Conservation (phyloP, 2,888 invertebrate species). For the Crocallis elinguaria region DNA sequence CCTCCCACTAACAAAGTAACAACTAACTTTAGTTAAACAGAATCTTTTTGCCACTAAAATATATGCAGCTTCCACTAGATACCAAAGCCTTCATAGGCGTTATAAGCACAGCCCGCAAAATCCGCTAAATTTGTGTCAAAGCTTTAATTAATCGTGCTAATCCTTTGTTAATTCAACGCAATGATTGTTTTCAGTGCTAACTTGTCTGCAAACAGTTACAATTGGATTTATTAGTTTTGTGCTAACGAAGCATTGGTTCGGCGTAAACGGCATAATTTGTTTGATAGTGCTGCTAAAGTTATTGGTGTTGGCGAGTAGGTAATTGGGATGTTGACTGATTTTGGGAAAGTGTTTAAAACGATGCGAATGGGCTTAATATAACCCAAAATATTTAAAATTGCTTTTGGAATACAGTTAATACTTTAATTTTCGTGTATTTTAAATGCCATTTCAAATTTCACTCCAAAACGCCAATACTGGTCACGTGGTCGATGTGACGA, state of each 20-base stretch:
- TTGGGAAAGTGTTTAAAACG: no score
- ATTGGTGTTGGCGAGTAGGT: not conserved
- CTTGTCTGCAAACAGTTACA: constrained; percentile 11
- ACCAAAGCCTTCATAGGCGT: not conserved
- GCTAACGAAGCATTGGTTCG: constrained; percentile 15
- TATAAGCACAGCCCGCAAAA: not conserved
- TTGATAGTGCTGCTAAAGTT: constrained; percentile 1
- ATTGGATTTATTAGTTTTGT: constrained; percentile 19
- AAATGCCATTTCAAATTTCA: not conserved
- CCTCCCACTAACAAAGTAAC: no score
- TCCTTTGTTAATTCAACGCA: constrained; percentile 16
- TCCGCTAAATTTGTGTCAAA: constrained; percentile 12
- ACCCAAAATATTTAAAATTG: no score
- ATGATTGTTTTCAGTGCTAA: constrained; percentile 20
- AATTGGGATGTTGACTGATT: no score
- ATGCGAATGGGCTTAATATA: no score
- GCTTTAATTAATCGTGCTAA: constrained; percentile 21
- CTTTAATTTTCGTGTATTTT: not conserved
- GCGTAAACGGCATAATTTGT: constrained; percentile 8
- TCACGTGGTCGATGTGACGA: no score
- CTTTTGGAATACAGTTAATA: no score
- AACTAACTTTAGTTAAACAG: no score
- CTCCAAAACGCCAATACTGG: not conserved
- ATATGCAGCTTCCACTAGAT: no score
- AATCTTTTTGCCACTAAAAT: no score